A percentile compares a stretch with the other conserved stretches of the same genome.
Evolutionary conservation across 2,888 invertebrate genomes (phyloP).

Genomic region (Agonopterix arenella): DNA sequence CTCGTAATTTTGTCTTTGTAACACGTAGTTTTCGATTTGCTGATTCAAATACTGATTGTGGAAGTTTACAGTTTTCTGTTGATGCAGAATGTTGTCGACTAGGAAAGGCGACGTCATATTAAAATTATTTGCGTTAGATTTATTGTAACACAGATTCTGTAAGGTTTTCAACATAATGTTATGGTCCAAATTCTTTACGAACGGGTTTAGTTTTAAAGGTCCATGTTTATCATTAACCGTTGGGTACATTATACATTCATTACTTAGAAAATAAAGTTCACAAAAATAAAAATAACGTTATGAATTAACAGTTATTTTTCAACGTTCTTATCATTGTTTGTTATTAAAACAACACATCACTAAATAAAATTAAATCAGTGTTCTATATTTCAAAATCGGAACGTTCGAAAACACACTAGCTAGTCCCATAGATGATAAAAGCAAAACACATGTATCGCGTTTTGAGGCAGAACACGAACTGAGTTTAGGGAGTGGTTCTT

Average conservation of each 20-base stretch:
- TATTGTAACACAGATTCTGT: slow-evolving; percentile 61
- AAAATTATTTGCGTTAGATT: slow-evolving; percentile 47
- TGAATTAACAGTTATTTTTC: background rate
- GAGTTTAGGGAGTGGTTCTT: slow-evolving; percentile 56
- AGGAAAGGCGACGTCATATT: slow-evolving; percentile 79
- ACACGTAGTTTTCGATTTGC: slow-evolving; percentile 60
- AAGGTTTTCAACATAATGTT: slow-evolving; percentile 72
- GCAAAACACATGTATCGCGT: slow-evolving; percentile 26
- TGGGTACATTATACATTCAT: slow-evolving; percentile 63
- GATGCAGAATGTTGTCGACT: slow-evolving; percentile 79
- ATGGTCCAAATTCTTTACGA: slow-evolving; percentile 50
- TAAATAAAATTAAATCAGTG: slow-evolving; percentile 12
- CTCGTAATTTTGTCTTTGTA: slow-evolving; percentile 47
- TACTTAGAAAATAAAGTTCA: slow-evolving; percentile 6
- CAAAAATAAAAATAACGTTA: background rate
- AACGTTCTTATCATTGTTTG: background rate
- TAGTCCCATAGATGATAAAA: slow-evolving; percentile 3
- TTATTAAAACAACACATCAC: slow-evolving; percentile 7
- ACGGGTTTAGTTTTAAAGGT: slow-evolving; percentile 56
- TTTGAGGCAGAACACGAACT: slow-evolving; percentile 40
- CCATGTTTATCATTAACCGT: slow-evolving; percentile 58
- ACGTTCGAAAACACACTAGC: slow-evolving; percentile 10
- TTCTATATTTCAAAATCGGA: slow-evolving; percentile 14
- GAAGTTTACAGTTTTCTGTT: slow-evolving; percentile 67
- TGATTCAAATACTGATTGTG: slow-evolving; percentile 76